phyloP scores from a whole-genome alignment of 2,888 invertebrate genomes.

The Unio pictorum region DNA sequence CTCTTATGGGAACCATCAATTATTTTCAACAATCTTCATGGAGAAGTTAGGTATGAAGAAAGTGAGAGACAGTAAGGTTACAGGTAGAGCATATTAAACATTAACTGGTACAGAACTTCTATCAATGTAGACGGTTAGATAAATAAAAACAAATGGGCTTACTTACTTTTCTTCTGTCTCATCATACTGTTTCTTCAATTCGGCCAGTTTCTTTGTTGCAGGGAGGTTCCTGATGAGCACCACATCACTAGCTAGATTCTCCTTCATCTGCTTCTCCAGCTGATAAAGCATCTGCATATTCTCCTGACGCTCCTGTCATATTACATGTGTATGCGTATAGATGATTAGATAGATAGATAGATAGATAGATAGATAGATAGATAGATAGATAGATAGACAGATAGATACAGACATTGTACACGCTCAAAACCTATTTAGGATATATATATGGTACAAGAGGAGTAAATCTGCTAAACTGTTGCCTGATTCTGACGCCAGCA shows the following conservation, averaged over 20 bases:
- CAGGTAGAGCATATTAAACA: no score
- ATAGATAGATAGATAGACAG: not conserved
- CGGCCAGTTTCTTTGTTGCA: constrained; percentile 67
- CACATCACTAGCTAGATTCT: constrained; percentile 62
- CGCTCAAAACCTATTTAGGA: no score
- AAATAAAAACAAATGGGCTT: not conserved
- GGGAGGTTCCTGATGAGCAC: constrained; percentile 68
- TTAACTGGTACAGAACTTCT: no score
- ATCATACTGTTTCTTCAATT: constrained; percentile 70
- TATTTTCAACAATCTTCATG: no score
- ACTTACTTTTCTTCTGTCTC: constrained; percentile 68
- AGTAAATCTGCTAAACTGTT: no score
- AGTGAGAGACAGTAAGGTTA: no score
- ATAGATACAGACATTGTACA: no score
- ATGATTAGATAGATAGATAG: not conserved
- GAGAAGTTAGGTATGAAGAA: no score
- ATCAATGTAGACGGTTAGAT: not conserved
- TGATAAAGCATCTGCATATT: constrained; percentile 58
- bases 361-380: not conserved
- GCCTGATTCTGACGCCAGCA: no score
- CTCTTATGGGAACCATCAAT: no score
- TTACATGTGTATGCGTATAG: not conserved
- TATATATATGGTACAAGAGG: no score
- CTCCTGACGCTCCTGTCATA: constrained; percentile 63
- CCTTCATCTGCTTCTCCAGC: constrained; percentile 64